These are phyloP conservation scores for Hypercompe scribonia DNA, from an alignment of 2,888 invertebrate species.

Conservation along the genomic window DNA sequence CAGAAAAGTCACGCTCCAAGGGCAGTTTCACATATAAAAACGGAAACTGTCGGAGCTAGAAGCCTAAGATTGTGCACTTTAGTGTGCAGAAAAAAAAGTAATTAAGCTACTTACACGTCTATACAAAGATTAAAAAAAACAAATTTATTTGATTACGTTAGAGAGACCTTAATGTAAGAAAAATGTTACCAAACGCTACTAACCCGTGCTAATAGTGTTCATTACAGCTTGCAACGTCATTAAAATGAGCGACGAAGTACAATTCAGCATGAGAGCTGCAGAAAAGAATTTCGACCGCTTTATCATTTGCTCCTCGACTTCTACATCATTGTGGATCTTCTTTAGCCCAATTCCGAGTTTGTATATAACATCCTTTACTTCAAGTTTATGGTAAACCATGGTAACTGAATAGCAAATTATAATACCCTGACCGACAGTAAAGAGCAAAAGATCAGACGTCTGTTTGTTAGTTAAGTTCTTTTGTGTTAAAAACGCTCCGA, in stretches of 20 bases:
- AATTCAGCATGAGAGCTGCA: neutral
- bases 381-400: neutral
- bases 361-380: slow-evolving; percentile 49
- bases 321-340: slow-evolving; percentile 55
- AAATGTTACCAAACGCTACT: neutral
- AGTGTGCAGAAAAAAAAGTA: too few relatives aligned
- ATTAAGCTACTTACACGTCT: too few relatives aligned
- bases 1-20: too few relatives aligned
- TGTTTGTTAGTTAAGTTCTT: slow-evolving; percentile 54
- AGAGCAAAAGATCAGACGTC: slow-evolving; percentile 54
- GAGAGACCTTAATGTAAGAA: neutral
- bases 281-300: slow-evolving; percentile 15
- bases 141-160: too few relatives aligned
- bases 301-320: slow-evolving; percentile 64
- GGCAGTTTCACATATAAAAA: too few relatives aligned
- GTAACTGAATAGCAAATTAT: neutral
- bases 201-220: neutral
- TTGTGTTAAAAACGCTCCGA: slow-evolving; percentile 56
- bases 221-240: neutral
- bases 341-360: slow-evolving; percentile 57
- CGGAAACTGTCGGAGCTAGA: too few relatives aligned
- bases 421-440: slow-evolving; percentile 50
- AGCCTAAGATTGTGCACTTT: too few relatives aligned
- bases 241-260: neutral
- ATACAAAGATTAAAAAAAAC: too few relatives aligned